A percentile compares a stretch with the other conserved stretches of the same genome.
Evolutionary conservation across 2,113 vertebrate genomes (phyloP).

Genomic region (Eleginops maclovinus): DNA sequence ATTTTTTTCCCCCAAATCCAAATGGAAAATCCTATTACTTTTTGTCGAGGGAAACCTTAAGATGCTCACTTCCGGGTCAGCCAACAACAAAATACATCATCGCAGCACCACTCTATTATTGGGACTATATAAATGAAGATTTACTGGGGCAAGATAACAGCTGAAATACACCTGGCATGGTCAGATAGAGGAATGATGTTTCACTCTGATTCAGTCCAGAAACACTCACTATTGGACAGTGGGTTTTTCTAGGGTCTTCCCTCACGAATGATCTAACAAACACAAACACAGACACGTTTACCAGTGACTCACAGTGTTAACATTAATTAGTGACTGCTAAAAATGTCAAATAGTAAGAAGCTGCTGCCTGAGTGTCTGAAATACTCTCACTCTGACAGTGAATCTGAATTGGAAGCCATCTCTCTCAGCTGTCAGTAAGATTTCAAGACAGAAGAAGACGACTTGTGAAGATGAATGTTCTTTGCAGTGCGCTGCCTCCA

Average conservation of each 20-base stretch:
- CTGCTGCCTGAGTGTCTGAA: background rate
- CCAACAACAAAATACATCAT: too few species aligned
- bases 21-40: too few species aligned
- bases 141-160: too few species aligned
- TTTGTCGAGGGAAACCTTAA: too few species aligned
- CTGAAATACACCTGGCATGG: too few species aligned
- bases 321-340: background rate
- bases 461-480: background rate
- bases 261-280: background rate
- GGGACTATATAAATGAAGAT: too few species aligned
- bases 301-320: background rate
- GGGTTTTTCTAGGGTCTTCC: background rate
- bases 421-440: background rate
- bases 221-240: background rate
- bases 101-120: too few species aligned
- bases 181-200: too few species aligned
- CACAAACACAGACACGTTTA: background rate
- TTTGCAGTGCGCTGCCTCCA: background rate
- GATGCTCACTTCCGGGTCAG: too few species aligned
- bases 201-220: too few species aligned
- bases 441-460: background rate
- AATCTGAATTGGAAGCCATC: background rate
- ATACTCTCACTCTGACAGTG: background rate
- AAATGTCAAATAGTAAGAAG: background rate
- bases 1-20: too few species aligned